Conservation (phyloP, 1,140 invertebrate species). For the Nasonia longicornis region DNA sequence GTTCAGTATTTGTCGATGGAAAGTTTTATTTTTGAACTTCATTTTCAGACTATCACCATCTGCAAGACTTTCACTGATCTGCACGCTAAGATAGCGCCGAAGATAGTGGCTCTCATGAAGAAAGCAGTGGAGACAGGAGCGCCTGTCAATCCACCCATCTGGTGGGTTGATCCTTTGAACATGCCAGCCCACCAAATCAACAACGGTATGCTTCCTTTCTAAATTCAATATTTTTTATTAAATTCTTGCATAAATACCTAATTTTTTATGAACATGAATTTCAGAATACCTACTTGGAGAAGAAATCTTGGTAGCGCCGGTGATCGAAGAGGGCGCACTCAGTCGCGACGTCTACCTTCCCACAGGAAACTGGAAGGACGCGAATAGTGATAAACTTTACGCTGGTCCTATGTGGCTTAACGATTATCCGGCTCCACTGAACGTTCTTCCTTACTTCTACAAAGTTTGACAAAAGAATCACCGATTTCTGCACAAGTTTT, state of each 20-base stretch:
- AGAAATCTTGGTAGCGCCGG: slow-evolving; percentile 86
- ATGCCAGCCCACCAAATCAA: slow-evolving; percentile 74
- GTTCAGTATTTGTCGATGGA: too few relatives aligned
- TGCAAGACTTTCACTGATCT: slow-evolving; percentile 76
- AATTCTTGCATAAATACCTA: not conserved
- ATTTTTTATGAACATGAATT: not conserved
- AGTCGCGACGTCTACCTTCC: slow-evolving; percentile 84
- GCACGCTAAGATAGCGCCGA: slow-evolving; percentile 76
- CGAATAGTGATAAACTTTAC: slow-evolving; percentile 65
- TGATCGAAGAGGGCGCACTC: slow-evolving; percentile 76
- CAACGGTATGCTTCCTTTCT: slow-evolving; percentile 69
- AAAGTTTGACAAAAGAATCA: slow-evolving; percentile 39
- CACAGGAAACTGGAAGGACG: slow-evolving; percentile 76
- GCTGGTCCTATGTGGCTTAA: slow-evolving; percentile 76
- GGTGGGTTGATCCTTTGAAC: slow-evolving; percentile 87
- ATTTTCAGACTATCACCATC: slow-evolving; percentile 73
- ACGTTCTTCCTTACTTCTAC: slow-evolving; percentile 76
- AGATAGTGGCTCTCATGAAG: slow-evolving; percentile 74
- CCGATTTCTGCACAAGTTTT: not conserved
- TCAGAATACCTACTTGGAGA: slow-evolving; percentile 88
- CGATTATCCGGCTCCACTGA: slow-evolving; percentile 76
- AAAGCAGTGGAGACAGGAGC: slow-evolving; percentile 74
- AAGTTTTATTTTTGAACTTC: not conserved
- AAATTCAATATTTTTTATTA: slow-evolving; percentile 24
- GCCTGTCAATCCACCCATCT: slow-evolving; percentile 89